Percentiles rank a stretch among this genome's conserved stretches.
phyloP scores from a whole-genome alignment of 1,140 invertebrate genomes.

The Thalassaphorura encarpata region DNA sequence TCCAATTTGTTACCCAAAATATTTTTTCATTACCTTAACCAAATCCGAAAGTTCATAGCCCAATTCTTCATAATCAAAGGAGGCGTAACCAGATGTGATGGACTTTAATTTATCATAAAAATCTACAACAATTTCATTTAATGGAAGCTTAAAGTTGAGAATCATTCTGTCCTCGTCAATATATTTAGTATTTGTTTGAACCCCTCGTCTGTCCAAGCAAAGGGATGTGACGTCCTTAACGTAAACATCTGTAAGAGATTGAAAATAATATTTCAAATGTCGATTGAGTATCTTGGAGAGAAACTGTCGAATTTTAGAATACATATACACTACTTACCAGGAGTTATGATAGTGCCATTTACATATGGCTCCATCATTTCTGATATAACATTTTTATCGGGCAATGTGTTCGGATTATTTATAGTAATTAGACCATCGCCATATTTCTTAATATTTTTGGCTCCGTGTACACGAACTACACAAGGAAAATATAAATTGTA shows the following conservation, averaged over 20 bases:
- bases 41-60: slow-evolving; percentile 64
- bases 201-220: slow-evolving; percentile 66
- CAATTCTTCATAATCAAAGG: slow-evolving; percentile 93
- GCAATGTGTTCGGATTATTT: slow-evolving; percentile 75
- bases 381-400: slow-evolving; percentile 52
- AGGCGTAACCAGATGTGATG: slow-evolving; percentile 84
- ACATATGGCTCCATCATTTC: slow-evolving; percentile 83
- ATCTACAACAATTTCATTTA: slow-evolving; percentile 88
- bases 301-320: slow-evolving; percentile 33
- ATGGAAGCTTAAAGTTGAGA: slow-evolving; percentile 70
- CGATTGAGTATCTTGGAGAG: not conserved
- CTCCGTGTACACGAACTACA: slow-evolving; percentile 56
- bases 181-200: slow-evolving; percentile 58
- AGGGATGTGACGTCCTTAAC: slow-evolving; percentile 57
- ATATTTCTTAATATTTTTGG: slow-evolving; percentile 56
- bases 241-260: slow-evolving; percentile 48
- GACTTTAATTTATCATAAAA: slow-evolving; percentile 91
- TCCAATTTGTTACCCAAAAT: too few relatives aligned
- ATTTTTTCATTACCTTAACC: slow-evolving; percentile 64
- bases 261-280: not conserved
- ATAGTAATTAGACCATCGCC: slow-evolving; percentile 58
- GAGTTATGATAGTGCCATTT: slow-evolving; percentile 77
- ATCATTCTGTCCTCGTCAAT: slow-evolving; percentile 74
- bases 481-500: slow-evolving; percentile 8
- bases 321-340: too few relatives aligned